Conservation (phyloP, 2,113 vertebrate genomes). For the Thamnaconus septentrionalis region DNA sequence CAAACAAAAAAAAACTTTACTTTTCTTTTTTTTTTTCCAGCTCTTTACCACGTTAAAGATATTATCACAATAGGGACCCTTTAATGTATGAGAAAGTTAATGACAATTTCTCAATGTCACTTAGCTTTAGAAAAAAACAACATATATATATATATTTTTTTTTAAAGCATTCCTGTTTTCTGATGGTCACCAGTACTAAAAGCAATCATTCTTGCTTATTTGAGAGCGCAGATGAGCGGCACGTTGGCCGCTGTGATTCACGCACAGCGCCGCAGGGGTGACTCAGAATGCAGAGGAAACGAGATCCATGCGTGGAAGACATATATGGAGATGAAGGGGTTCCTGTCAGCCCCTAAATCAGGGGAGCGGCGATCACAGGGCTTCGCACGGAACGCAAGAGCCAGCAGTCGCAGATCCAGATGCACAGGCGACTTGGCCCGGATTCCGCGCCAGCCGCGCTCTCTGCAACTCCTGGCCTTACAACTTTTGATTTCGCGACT, state of each 20-base stretch:
- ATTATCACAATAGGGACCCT: no score
- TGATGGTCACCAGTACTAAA: no score
- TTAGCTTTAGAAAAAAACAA: no score
- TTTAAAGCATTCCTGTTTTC: no score
- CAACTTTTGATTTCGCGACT: constrained; percentile 27
- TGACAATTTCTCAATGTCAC: no score
- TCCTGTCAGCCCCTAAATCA: constrained; percentile 14
- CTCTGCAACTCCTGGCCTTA: constrained; percentile 35
- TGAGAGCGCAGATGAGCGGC: background rate
- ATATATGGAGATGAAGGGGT: constrained; percentile 18
- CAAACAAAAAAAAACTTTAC: no score
- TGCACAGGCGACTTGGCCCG: constrained; percentile 21
- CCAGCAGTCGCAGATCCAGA: background rate
- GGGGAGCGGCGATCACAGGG: constrained; percentile 11
- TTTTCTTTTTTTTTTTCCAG: no score
- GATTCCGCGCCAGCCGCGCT: constrained; percentile 37
- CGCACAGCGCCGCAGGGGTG: no score
- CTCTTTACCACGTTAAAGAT: no score
- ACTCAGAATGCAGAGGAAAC: background rate
- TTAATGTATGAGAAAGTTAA: no score
- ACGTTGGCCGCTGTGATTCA: constrained; percentile 1
- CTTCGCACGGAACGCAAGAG: background rate
- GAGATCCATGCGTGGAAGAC: constrained; percentile 11
- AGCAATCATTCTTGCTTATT: no score
- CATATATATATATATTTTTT: no score